Base-by-base conservation (phyloP, 2,888 invertebrate species). In the Dasypogon diadema region DNA sequence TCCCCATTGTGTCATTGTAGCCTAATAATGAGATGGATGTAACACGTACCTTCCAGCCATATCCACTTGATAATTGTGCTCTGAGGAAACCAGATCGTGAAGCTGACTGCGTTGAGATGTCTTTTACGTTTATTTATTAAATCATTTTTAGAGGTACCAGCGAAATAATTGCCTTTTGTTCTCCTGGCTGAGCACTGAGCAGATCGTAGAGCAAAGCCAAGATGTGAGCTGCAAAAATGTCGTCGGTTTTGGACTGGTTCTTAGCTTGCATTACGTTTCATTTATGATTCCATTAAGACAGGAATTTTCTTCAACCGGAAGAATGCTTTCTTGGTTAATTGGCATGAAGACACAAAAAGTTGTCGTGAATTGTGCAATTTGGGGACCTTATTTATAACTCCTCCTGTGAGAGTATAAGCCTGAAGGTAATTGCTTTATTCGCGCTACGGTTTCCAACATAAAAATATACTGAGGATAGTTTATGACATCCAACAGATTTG, bases 1-100 rank as follows among this genome's bases (percentile, higher is more conserved):
- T 21, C 63, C 63, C 63, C 63, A 46, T 63, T 63, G 63, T 63
- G 63, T 63, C 63, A 63, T 63, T 63, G 63, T 63, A 42, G 63
- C 12, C 63, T 63, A 63, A 42, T 63, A 63, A 63, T 46, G 63
- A 63, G 63, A 63, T 63, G 63, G 63, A 63, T 63, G 63, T 63
- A 63, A 63, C 63, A 63, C 63, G 63, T 63, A 63, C 42, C 63
- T 58, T 42, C 63, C 16, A 42, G 16, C 63, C 63, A 63, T 63
- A 63, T 63, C 63, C 42, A 63, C 63, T 30, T 63, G 63, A 30
- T 63, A 63, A 63, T 63, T 63, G 63, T 10, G 21, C 42, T 42
- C 22, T 16, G 42, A 63, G 42, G 22, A 42, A 22, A n/a, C 8
- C 42, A 14, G 37, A 21, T 42, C 21, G 63, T 21, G 16, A 12